phyloP scores from a whole-genome alignment of 1,140 invertebrate species.

The Drosophila melanica region DNA sequence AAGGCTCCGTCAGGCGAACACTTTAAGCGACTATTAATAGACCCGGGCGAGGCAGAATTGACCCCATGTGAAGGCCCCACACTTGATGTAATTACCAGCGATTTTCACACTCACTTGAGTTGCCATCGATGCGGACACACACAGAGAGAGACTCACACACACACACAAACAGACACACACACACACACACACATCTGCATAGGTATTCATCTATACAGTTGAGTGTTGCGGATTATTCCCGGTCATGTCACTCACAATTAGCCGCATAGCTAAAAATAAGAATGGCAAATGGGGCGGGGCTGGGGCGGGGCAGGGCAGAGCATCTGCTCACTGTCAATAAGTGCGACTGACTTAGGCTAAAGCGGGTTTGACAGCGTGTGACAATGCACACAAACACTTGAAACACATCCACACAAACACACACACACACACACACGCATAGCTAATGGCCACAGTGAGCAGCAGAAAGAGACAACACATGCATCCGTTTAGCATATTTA shows the following conservation, averaged over 20 bases:
- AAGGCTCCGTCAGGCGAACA: slow-evolving; percentile 8
- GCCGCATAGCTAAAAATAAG: slow-evolving; percentile 75
- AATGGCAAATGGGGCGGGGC: slow-evolving; percentile 5
- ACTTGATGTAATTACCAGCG: slow-evolving; percentile 42
- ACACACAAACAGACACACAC: slow-evolving; percentile 22
- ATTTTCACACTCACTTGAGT: slow-evolving; percentile 76
- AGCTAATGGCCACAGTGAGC: slow-evolving; percentile 1
- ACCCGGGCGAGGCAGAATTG: neutral
- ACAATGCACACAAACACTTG: slow-evolving; percentile 56
- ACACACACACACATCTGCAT: slow-evolving; percentile 32
- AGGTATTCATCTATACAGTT: slow-evolving; percentile 1
- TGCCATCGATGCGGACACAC: slow-evolving; percentile 58
- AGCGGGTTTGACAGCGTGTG: slow-evolving; percentile 74
- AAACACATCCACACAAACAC: slow-evolving; percentile 25
- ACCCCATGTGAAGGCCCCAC: slow-evolving; percentile 3
- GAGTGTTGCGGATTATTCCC: slow-evolving; percentile 39
- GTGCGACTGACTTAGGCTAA: slow-evolving; percentile 62
- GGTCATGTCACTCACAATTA: slow-evolving; percentile 73
- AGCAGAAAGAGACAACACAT: slow-evolving; percentile 20
- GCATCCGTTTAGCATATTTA: slow-evolving; percentile 63
- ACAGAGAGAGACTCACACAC: slow-evolving; percentile 30
- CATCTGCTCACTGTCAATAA: slow-evolving; percentile 53
- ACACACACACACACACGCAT: slow-evolving; percentile 16
- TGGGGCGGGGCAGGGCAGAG: slow-evolving; percentile 10
- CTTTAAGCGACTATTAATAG: slow-evolving; percentile 30